Evolutionary conservation across 2,888 invertebrate species (phyloP).

Genomic region (Laspeyria flexula): DNA sequence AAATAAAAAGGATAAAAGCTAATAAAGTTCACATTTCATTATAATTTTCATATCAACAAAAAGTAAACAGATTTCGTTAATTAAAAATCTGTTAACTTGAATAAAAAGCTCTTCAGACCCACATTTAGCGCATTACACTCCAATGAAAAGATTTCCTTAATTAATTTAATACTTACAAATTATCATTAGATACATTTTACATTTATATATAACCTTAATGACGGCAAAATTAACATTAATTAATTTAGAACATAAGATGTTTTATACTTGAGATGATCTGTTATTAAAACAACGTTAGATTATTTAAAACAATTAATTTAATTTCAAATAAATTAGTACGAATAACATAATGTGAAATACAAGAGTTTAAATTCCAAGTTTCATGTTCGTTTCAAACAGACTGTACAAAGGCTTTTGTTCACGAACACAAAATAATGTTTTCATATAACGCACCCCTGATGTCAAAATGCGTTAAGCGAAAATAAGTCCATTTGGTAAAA

Average conservation of each 20-base stretch:
- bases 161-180: constrained; percentile 19
- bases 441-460: too few species aligned
- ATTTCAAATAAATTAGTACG: too few species aligned
- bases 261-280: background rate
- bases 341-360: too few species aligned
- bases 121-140: constrained; percentile 2
- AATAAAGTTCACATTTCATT: too few species aligned
- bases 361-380: background rate
- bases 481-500: too few species aligned
- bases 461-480: too few species aligned
- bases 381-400: constrained; percentile 14
- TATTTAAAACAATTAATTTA: too few species aligned
- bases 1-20: too few species aligned
- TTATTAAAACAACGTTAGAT: background rate
- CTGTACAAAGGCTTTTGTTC: constrained; percentile 25
- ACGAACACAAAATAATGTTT: constrained; percentile 8
- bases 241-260: constrained; percentile 5
- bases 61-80: too few species aligned
- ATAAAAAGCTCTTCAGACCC: too few species aligned
- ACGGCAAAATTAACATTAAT: constrained; percentile 16
- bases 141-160: constrained; percentile 9
- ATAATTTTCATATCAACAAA: too few species aligned
- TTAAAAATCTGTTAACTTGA: too few species aligned
- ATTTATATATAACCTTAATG: constrained; percentile 22
- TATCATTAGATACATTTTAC: constrained; percentile 17